Conservation (phyloP, 1,140 invertebrate species). For the Drosophila ironensis region DNA sequence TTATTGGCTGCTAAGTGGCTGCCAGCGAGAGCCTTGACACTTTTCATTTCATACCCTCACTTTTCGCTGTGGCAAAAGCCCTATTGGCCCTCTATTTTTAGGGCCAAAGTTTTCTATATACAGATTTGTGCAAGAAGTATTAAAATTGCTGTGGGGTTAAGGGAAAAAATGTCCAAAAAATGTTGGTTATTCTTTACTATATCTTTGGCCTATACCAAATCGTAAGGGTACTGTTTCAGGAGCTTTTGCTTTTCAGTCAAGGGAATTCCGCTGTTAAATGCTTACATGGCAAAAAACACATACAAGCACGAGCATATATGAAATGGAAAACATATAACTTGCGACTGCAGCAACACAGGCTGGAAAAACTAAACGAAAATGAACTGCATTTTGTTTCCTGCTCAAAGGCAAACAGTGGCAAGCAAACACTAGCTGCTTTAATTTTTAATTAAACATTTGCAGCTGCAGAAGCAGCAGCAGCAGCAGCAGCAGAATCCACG, state of each 20-base stretch:
- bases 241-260: too few relatives aligned
- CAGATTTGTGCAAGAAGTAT: too few relatives aligned
- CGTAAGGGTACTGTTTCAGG: too few relatives aligned
- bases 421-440: conserved; percentile 62
- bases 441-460: conserved; percentile 72
- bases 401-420: conserved; percentile 35
- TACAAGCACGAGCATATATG: background rate
- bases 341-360: conserved; percentile 20
- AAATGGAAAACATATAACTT: conserved; percentile 9
- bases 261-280: too few relatives aligned
- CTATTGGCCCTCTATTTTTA: background rate
- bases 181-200: too few relatives aligned
- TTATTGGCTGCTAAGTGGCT: conserved; percentile 77
- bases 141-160: too few relatives aligned
- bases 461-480: conserved; percentile 6
- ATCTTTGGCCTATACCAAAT: too few relatives aligned
- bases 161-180: too few relatives aligned
- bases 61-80: background rate
- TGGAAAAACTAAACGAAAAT: conserved; percentile 8
- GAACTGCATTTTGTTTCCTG: conserved; percentile 40
- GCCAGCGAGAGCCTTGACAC: conserved; percentile 45
- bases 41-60: conserved; percentile 51
- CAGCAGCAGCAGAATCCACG: conserved; percentile 32
- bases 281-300: background rate
- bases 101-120: too few relatives aligned